Conservation (phyloP, 2,797 vertebrate species). For the Ficedula albicollis region DNA sequence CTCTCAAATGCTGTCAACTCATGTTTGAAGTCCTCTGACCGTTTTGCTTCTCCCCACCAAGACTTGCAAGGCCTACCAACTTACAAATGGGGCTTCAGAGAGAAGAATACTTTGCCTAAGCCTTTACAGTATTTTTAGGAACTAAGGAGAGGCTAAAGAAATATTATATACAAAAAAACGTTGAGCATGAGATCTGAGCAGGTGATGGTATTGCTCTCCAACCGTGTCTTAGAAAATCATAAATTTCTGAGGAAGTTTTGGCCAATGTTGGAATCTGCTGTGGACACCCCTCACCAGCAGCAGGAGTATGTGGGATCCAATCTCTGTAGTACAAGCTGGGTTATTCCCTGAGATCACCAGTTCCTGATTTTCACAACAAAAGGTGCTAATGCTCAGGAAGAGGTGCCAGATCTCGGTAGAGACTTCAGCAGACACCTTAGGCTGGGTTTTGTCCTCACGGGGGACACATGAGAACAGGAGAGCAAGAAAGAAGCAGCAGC, state of each 20-base stretch:
- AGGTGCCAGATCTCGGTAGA: not conserved
- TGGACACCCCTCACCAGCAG: not conserved
- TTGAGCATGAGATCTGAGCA: not conserved
- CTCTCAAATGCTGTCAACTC: not conserved
- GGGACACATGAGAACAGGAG: accelerated
- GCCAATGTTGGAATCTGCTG: not conserved
- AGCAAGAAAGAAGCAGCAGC: not conserved
- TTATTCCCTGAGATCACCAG: not conserved
- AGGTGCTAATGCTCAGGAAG: not conserved
- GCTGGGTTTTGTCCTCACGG: not conserved
- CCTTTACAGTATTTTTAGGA: not conserved
- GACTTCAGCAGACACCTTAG: not conserved
- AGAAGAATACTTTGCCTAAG: not conserved
- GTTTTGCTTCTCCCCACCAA: not conserved
- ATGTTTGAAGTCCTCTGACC: not conserved
- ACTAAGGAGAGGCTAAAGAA: not conserved
- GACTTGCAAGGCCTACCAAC: not conserved
- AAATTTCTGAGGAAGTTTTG: not conserved
- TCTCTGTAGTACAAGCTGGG: not conserved
- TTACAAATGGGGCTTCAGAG: not conserved
- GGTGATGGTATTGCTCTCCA: not conserved
- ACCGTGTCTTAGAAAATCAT: not conserved
- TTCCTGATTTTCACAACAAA: not conserved
- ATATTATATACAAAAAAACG: not conserved
- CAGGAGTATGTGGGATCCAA: accelerated